phyloP scores from a whole-genome alignment of 2,888 invertebrate genomes.

The Eucriotettix oculatus region DNA sequence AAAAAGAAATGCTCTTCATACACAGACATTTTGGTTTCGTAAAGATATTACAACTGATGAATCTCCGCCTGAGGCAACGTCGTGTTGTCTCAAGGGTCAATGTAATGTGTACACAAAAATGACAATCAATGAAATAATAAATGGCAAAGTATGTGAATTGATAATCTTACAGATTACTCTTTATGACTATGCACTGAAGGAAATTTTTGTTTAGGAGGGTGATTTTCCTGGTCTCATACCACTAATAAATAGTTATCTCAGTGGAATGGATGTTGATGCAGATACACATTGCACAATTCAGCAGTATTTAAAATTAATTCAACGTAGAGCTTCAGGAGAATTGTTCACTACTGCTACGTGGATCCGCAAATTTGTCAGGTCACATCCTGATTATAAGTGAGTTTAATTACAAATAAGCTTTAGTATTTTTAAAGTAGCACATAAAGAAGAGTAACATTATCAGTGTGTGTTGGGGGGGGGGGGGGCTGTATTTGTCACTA shows the following conservation, averaged over 20 bases:
- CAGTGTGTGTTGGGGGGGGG: no score
- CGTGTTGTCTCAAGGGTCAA: constrained; percentile 15
- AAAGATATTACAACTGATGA: constrained; percentile 40
- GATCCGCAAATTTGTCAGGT: constrained; percentile 77
- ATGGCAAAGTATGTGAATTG: constrained; percentile 55
- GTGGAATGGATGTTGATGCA: constrained; percentile 92
- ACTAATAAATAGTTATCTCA: constrained; percentile 83
- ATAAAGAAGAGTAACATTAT: no score
- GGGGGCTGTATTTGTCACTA: no score
- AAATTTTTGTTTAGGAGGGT: constrained; percentile 38
- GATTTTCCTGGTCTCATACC: constrained; percentile 91
- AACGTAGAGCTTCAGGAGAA: constrained; percentile 72
- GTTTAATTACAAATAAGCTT: constrained; percentile 16
- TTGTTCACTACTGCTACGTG: constrained; percentile 86
- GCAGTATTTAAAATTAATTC: constrained; percentile 88
- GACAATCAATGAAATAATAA: constrained; percentile 93
- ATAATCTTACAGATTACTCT: neutral
- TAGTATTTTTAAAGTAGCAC: no score
- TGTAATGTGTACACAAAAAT: constrained; percentile 52
- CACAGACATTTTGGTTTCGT: constrained; percentile 87
- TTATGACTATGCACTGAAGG: neutral
- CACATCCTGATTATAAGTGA: constrained; percentile 82
- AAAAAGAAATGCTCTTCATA: constrained; percentile 68
- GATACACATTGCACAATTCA: constrained; percentile 95
- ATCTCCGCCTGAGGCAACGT: constrained; percentile 22